phyloP scores from a whole-genome alignment of 2,888 invertebrate genomes.

The Caenorhabditis auriculariae region DNA sequence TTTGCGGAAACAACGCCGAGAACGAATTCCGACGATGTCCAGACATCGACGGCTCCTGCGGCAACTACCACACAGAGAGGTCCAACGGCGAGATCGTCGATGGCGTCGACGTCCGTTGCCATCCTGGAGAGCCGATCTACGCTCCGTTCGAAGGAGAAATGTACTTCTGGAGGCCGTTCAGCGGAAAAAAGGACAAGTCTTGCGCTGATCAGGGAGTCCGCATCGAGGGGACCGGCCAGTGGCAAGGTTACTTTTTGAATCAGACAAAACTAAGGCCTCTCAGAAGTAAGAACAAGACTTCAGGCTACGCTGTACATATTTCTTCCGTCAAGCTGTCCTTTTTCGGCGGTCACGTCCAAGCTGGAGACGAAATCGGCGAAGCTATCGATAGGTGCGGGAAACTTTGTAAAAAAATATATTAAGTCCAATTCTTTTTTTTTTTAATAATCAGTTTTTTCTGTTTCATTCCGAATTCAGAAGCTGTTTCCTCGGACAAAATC shows the following conservation, averaged over 20 bases:
- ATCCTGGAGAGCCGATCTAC: conserved; percentile 26
- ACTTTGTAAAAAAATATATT: neutral
- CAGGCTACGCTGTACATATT: conserved; percentile 58
- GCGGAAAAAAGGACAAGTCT: conserved; percentile 36
- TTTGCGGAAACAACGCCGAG: conserved; percentile 48
- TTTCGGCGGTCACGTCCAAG: conserved; percentile 56
- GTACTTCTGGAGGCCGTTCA: conserved; percentile 45
- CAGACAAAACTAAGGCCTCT: neutral
- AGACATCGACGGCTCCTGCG: conserved; percentile 51
- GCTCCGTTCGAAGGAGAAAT: conserved; percentile 60
- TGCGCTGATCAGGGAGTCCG: conserved; percentile 60
- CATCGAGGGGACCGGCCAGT: conserved; percentile 61
- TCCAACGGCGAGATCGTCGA: conserved; percentile 40
- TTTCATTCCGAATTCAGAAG: neutral
- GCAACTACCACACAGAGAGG: conserved; percentile 50
- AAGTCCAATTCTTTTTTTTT: too few relatives aligned
- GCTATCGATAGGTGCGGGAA: conserved; percentile 22
- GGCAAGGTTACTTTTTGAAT: conserved; percentile 48
- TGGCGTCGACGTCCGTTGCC: conserved; percentile 43
- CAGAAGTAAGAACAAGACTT: neutral
- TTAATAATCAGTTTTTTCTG: neutral
- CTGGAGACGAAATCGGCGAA: conserved; percentile 47
- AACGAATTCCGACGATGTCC: conserved; percentile 51
- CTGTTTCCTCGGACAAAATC: conserved; percentile 26
- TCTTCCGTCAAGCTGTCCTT: conserved; percentile 50